Evolutionary conservation across 2,113 vertebrate species (phyloP), one percentile per base, ranked within the genome.

Genomic region (Cettia cetti): DNA sequence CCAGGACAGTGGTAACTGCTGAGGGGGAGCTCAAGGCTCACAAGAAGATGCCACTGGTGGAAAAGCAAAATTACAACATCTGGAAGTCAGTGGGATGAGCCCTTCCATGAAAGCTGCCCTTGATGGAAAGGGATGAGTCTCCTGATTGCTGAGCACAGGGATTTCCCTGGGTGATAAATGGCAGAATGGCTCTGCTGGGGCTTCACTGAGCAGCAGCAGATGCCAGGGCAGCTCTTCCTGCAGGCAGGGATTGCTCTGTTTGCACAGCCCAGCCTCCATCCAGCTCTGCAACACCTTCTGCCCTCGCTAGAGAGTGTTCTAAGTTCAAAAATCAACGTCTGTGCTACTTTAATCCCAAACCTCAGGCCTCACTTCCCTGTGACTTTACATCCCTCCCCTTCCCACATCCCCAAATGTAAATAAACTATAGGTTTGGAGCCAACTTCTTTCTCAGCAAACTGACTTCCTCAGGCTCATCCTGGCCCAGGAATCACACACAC

Each of bases 371-470:
- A 1, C n/a, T 82, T 86, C 81, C 89, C 81, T 40, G 35, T 33
- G 87, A 57, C 94, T 83, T 71, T 21, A 69, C 1, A 22, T 57
- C 50, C 92, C 12, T 57, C 23, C 72, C 88, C 54, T 95, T 85
- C 95, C 95, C 95, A 92, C 18, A 26, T 47, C 89, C 81, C 89
- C n/a, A 1, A 74, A 44, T 24, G 86, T 87, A 92, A 90, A 96
- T 59, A 90, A 91, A 87, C 81, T 4, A 0, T 0, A 68, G 87
- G 86, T 69, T 26, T 61, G 18, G 30, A 28, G 30, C 54, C 92
- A 79, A 42, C 65, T 61, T 57, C 91, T 89, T 70, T 14, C 83
- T 64, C 83, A 71, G 94, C 83, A 80, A 69, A 35, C 33, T 54
- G 24, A 3, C 89, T 86, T 87, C 72, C 86, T 57, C 72, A 7